These are phyloP conservation scores for Psittacara wagleri DNA, from an alignment of 2,113 vertebrate species.

Conservation along the genomic window DNA sequence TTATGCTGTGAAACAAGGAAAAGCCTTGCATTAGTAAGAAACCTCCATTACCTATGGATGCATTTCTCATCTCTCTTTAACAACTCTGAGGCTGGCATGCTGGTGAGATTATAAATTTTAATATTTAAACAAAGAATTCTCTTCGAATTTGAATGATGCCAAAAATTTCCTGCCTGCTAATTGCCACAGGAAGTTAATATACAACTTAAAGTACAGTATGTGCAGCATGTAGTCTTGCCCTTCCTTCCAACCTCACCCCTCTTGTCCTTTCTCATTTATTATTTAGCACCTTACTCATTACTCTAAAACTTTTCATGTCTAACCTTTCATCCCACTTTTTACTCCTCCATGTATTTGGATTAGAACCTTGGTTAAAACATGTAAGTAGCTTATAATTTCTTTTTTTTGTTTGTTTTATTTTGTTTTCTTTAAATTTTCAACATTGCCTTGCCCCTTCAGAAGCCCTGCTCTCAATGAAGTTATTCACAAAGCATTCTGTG, in stretches of 20 bases:
- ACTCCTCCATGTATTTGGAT: background rate
- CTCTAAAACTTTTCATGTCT: background rate
- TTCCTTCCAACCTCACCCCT: background rate
- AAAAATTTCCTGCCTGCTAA: background rate
- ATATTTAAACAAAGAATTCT: background rate
- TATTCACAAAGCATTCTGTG: constrained; percentile 50
- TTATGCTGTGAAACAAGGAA: background rate
- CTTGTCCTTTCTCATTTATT: background rate
- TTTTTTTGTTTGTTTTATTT: background rate
- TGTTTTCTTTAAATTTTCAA: constrained; percentile 2
- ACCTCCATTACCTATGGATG: background rate
- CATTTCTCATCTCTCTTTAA: background rate
- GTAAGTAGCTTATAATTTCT: background rate
- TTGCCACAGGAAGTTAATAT: background rate
- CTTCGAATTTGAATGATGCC: background rate
- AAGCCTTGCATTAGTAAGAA: background rate
- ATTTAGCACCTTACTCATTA: background rate
- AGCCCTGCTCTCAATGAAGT: constrained; percentile 35
- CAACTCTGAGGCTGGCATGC: background rate
- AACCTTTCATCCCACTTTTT: background rate
- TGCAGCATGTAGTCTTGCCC: background rate
- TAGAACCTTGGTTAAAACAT: background rate
- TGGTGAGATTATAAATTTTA: background rate
- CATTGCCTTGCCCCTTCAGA: background rate
- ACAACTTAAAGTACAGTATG: background rate